Conservation (phyloP, 2,888 invertebrate species). For the Mimachlamys varia region DNA sequence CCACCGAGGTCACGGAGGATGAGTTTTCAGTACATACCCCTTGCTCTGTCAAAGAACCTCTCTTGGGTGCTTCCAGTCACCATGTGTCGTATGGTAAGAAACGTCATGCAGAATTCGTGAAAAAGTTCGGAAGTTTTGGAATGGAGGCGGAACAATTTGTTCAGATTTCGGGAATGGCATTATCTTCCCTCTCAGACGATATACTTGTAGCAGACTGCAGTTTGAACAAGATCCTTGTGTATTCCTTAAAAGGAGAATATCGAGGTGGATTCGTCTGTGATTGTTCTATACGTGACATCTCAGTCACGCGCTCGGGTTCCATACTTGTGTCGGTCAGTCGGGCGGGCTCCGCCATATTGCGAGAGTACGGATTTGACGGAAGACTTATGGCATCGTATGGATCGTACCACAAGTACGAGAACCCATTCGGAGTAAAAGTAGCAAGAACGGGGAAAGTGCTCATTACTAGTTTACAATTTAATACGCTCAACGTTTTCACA, state of each 20-base stretch:
- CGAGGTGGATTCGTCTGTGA: slow-evolving; percentile 63
- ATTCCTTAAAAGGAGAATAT: slow-evolving; percentile 60
- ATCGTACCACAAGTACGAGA: slow-evolving; percentile 65
- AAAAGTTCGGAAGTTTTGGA: slow-evolving; percentile 63
- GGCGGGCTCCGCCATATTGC: slow-evolving; percentile 59
- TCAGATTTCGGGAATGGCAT: slow-evolving; percentile 61
- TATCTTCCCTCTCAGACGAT: slow-evolving; percentile 60
- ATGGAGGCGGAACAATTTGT: slow-evolving; percentile 58
- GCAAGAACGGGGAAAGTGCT: slow-evolving; percentile 59
- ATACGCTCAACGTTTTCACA: slow-evolving; percentile 66
- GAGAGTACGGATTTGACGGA: slow-evolving; percentile 65
- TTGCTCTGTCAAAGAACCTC: slow-evolving; percentile 1
- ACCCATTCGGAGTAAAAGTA: slow-evolving; percentile 68
- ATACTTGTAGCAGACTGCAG: slow-evolving; percentile 62
- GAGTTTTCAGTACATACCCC: neutral
- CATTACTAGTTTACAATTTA: slow-evolving; percentile 67
- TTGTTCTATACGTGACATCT: slow-evolving; percentile 66
- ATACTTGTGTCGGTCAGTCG: slow-evolving; percentile 63
- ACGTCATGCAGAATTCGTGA: slow-evolving; percentile 44
- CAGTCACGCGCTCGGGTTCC: slow-evolving; percentile 60
- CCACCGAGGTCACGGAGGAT: neutral
- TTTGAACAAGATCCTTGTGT: slow-evolving; percentile 63
- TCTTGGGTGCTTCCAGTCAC: slow-evolving; percentile 42
- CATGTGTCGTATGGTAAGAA: slow-evolving; percentile 44
- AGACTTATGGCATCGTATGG: slow-evolving; percentile 59